These are phyloP conservation scores for Oscheius sp. DNA, from an alignment of 1,140 invertebrate species.

Conservation along the genomic window DNA sequence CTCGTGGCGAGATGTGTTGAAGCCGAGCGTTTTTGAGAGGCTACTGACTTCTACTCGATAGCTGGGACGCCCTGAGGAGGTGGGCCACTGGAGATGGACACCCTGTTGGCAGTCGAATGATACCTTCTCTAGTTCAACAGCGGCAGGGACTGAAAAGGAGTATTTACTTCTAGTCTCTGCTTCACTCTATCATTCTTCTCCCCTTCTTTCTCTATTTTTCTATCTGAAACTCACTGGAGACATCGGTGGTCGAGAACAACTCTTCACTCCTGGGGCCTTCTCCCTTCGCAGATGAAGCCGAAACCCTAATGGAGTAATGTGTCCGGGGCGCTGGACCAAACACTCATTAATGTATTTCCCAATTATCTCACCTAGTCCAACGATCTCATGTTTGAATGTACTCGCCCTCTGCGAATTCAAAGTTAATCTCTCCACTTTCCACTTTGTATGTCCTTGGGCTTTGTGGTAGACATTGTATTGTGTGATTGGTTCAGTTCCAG, in stretches of 20 bases:
- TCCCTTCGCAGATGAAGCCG: conserved; percentile 53
- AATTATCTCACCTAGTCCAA: conserved; percentile 9
- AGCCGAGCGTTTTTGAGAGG: not conserved
- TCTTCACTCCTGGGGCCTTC: conserved; percentile 53
- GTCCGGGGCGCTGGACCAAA: conserved; percentile 42
- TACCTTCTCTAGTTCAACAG: conserved; percentile 4
- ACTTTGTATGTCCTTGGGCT: conserved; percentile 15
- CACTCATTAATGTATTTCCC: not conserved
- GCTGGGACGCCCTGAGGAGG: not conserved
- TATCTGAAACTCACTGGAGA: conserved; percentile 8
- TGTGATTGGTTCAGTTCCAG: not conserved
- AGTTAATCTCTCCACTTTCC: conserved; percentile 24
- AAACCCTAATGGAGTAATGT: conserved; percentile 46
- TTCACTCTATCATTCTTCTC: too few species aligned
- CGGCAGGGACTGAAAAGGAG: conserved; percentile 24
- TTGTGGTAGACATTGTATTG: conserved; percentile 15
- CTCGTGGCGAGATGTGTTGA: not conserved
- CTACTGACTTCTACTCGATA: conserved; percentile 9
- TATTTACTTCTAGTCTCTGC: too few species aligned
- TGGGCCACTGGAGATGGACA: not conserved
- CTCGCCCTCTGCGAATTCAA: conserved; percentile 44
- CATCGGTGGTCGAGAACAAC: conserved; percentile 47
- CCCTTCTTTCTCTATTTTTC: conserved; percentile 1
- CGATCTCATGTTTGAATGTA: conserved; percentile 8
- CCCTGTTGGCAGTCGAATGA: conserved; percentile 11